A percentile compares a stretch with the other conserved stretches of the same genome.
Evolutionary conservation across 1,140 invertebrate genomes (phyloP).

Genomic region (Matsumurasca onukii): DNA sequence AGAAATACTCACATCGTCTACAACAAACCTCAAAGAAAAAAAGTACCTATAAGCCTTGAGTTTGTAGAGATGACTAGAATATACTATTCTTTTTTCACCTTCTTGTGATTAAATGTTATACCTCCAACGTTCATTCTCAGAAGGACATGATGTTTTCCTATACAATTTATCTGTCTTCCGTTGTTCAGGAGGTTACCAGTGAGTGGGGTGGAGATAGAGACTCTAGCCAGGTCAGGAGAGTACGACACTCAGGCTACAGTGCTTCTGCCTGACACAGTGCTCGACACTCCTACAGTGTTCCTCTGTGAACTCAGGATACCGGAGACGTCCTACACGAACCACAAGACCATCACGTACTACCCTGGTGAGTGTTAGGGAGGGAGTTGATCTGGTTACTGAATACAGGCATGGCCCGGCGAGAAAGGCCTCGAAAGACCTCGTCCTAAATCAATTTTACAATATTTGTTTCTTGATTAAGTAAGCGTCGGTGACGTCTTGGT

Average conservation of each 20-base stretch:
- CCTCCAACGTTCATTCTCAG: background rate
- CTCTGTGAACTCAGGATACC: slow-evolving; percentile 28
- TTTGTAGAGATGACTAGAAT: background rate
- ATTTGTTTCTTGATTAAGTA: too few species aligned
- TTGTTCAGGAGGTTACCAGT: slow-evolving; percentile 26
- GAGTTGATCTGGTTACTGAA: too few species aligned
- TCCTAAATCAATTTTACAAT: too few species aligned
- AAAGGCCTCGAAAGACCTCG: too few species aligned
- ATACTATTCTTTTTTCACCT: background rate
- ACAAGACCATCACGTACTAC: slow-evolving; percentile 26
- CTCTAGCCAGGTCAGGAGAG: background rate
- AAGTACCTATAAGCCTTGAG: background rate
- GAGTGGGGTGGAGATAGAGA: background rate
- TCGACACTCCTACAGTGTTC: slow-evolving; percentile 1
- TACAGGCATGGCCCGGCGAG: too few species aligned
- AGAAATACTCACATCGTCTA: background rate
- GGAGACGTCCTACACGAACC: slow-evolving; percentile 23
- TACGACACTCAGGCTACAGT: slow-evolving; percentile 15
- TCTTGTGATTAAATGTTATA: background rate
- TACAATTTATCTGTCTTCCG: slow-evolving; percentile 4
- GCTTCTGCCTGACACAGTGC: slow-evolving; percentile 9
- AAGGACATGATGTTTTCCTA: background rate
- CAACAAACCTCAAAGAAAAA: background rate
- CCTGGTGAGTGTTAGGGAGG: too few species aligned
- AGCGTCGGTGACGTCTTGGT: too few species aligned